phyloP scores from a whole-genome alignment of 1,140 invertebrate genomes.

The Sycophaga agraensis region DNA sequence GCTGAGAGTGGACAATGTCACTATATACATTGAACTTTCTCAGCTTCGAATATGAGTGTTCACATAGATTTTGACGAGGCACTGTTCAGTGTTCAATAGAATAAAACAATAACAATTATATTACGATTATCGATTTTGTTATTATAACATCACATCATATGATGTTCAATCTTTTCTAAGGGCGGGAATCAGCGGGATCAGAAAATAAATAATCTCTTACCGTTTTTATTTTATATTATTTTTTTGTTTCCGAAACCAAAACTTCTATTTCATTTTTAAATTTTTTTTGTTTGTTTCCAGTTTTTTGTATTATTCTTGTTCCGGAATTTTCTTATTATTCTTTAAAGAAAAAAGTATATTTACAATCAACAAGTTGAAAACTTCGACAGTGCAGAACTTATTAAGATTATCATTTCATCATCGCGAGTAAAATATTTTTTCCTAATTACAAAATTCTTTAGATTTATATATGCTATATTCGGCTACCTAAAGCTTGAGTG shows the following conservation, averaged over 20 bases:
- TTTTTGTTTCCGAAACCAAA: background rate
- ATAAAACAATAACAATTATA: constrained; percentile 52
- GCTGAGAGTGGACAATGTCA: constrained; percentile 46
- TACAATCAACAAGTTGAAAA: background rate
- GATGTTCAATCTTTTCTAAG: constrained; percentile 27
- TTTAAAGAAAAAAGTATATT: background rate
- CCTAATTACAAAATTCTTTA: constrained; percentile 2
- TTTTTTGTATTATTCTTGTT: background rate
- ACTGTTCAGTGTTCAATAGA: constrained; percentile 56
- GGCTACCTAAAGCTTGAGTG: constrained; percentile 5
- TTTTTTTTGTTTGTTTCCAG: background rate
- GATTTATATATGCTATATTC: background rate
- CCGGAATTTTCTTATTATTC: background rate
- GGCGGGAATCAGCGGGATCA: constrained; percentile 36
- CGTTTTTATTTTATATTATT: background rate
- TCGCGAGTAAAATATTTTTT: background rate
- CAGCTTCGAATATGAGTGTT: constrained; percentile 45
- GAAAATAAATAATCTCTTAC: constrained; percentile 43
- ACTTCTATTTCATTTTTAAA: background rate
- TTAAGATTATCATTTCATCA: background rate
- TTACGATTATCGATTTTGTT: constrained; percentile 42
- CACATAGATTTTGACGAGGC: constrained; percentile 55
- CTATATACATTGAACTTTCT: constrained; percentile 45
- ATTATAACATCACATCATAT: constrained; percentile 33
- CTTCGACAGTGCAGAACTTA: background rate